Conservation (phyloP, 2,888 invertebrate genomes). For the Rhagonycha lutea region DNA sequence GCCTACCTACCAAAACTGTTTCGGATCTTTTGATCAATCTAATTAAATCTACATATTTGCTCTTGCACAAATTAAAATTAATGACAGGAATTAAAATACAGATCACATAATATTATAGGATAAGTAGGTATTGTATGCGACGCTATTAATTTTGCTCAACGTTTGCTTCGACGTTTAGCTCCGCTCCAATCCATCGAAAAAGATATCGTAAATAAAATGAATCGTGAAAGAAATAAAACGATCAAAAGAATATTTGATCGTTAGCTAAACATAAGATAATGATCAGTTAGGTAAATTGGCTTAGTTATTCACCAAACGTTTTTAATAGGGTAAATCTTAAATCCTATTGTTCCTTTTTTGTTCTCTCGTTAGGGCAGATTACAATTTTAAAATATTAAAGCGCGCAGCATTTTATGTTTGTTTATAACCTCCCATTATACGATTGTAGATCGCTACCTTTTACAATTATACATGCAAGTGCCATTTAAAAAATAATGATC, state of each 20-base stretch:
- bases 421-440: conserved; percentile 29
- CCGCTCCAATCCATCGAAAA: not conserved
- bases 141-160: conserved; percentile 10
- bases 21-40: conserved; percentile 42
- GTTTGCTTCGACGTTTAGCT: not conserved
- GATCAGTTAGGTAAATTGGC: conserved; percentile 54
- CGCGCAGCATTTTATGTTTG: conserved; percentile 23
- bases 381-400: conserved; percentile 24
- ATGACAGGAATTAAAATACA: conserved; percentile 41
- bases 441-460: conserved; percentile 28
- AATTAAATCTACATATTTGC: conserved; percentile 42
- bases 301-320: conserved; percentile 52
- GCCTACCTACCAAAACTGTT: conserved; percentile 22
- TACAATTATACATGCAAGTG: conserved; percentile 49
- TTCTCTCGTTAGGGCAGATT: conserved; percentile 47
- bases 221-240: conserved; percentile 9
- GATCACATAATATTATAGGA: conserved; percentile 24
- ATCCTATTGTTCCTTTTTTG: conserved; percentile 46
- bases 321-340: conserved; percentile 53
- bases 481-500: conserved; percentile 52
- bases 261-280: conserved; percentile 50
- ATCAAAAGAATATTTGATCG: conserved; percentile 33
- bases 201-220: not conserved
- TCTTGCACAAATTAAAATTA: conserved; percentile 47
- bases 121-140: conserved; percentile 10